phyloP scores from a whole-genome alignment of 1,140 invertebrate genomes.

The Kradibia gibbosae region DNA sequence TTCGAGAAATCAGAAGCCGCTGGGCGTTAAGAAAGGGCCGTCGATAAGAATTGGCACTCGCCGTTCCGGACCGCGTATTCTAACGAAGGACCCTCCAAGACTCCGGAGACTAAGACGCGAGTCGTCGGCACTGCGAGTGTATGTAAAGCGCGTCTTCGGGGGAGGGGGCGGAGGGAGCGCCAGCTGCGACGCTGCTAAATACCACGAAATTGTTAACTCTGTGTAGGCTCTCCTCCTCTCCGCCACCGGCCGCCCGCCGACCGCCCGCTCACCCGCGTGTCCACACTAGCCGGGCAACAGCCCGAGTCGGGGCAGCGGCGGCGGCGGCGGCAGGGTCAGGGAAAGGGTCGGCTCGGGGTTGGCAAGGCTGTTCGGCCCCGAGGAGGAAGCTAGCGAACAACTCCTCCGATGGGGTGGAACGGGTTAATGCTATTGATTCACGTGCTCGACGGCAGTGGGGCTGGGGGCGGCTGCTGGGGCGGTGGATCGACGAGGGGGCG shows the following conservation, averaged over 20 bases:
- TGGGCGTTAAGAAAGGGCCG: too few species aligned
- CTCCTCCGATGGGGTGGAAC: slow-evolving; percentile 70
- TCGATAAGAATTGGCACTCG: too few species aligned
- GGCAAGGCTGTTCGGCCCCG: too few species aligned
- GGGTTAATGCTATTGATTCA: slow-evolving; percentile 75
- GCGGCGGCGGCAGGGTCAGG: slow-evolving; percentile 30
- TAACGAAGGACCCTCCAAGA: too few species aligned
- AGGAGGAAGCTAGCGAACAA: too few species aligned
- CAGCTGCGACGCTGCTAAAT: slow-evolving; percentile 66
- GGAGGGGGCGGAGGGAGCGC: slow-evolving; percentile 32
- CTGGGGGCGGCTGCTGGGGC: slow-evolving; percentile 54
- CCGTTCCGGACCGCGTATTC: too few species aligned
- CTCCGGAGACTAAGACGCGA: too few species aligned
- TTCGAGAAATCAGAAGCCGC: too few species aligned
- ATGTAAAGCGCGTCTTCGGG: slow-evolving; percentile 63
- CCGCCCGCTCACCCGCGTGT: too few species aligned
- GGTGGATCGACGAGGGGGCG: slow-evolving; percentile 43
- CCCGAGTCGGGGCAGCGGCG: slow-evolving; percentile 1
- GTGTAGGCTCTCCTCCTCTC: slow-evolving; percentile 63
- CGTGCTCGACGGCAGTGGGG: slow-evolving; percentile 58
- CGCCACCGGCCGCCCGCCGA: too few species aligned
- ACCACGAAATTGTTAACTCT: slow-evolving; percentile 74
- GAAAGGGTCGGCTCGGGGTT: too few species aligned
- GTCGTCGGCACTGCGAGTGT: too few species aligned
- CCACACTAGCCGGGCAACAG: slow-evolving; percentile 20